phyloP scores from a whole-genome alignment of 1,140 invertebrate species.

The Panulirus ornatus region DNA sequence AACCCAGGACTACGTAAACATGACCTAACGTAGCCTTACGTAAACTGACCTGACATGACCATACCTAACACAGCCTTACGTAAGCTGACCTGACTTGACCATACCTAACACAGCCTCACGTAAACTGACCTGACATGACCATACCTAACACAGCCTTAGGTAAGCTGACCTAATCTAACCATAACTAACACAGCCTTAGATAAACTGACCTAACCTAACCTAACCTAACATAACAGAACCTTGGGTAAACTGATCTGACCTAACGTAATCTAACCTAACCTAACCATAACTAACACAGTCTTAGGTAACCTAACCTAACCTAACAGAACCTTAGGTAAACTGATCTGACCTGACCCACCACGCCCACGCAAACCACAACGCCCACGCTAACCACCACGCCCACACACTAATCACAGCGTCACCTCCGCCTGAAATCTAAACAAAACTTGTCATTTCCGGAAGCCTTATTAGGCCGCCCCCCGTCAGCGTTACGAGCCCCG shows the following conservation, averaged over 20 bases:
- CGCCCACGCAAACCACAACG: too few relatives aligned
- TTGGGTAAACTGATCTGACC: not conserved
- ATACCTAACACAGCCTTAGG: not conserved
- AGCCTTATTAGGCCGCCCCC: too few relatives aligned
- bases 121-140: not conserved
- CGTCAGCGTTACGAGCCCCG: too few relatives aligned
- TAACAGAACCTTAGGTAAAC: too few relatives aligned
- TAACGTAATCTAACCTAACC: conserved; percentile 6
- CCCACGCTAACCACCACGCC: too few relatives aligned
- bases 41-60: not conserved
- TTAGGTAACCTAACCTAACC: not conserved
- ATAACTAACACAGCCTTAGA: not conserved
- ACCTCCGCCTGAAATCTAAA: too few relatives aligned
- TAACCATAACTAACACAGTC: not conserved
- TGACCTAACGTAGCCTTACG: not conserved
- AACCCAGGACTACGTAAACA: not conserved
- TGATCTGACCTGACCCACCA: too few relatives aligned
- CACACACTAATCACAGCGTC: too few relatives aligned
- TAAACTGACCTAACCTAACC: not conserved
- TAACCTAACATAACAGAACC: not conserved
- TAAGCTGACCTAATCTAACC: not conserved
- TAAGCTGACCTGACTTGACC: not conserved
- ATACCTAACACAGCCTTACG: not conserved
- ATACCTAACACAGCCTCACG: not conserved
- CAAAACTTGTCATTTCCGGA: too few relatives aligned